Conservation (phyloP, 2,888 invertebrate genomes). For the Zhengitettix transpicula region DNA sequence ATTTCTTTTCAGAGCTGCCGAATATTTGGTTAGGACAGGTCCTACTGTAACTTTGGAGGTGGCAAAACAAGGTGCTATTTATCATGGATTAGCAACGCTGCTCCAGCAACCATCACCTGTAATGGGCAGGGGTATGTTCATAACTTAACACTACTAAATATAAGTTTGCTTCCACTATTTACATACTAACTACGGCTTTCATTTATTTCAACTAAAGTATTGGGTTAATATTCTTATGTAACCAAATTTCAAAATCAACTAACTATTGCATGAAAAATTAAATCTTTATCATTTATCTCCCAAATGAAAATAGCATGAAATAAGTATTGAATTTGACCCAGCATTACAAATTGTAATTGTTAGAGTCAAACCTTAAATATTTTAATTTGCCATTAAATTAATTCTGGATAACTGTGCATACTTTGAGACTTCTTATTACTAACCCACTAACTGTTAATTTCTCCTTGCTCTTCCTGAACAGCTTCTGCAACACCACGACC, state of each 20-base stretch:
- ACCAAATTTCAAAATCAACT: too few relatives aligned
- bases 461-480: neutral
- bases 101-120: constrained; percentile 81
- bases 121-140: constrained; percentile 50
- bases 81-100: constrained; percentile 86
- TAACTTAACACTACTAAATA: neutral
- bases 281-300: too few relatives aligned
- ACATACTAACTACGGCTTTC: neutral
- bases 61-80: constrained; percentile 93
- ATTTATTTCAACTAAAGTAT: too few relatives aligned
- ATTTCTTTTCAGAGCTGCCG: constrained; percentile 58
- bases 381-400: too few relatives aligned
- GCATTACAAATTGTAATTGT: too few relatives aligned
- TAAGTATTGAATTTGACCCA: too few relatives aligned
- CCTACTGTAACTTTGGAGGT: constrained; percentile 88
- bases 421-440: neutral
- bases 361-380: too few relatives aligned
- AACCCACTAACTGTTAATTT: neutral
- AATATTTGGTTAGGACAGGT: constrained; percentile 86
- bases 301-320: too few relatives aligned
- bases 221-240: too few relatives aligned
- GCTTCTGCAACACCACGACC: constrained; percentile 3
- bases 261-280: too few relatives aligned
- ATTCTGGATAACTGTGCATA: too few relatives aligned
- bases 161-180: neutral